A percentile compares a stretch with the other conserved stretches of the same genome.
Conservation (phyloP, 2,888 invertebrate species). For the Sesia apiformis region DNA sequence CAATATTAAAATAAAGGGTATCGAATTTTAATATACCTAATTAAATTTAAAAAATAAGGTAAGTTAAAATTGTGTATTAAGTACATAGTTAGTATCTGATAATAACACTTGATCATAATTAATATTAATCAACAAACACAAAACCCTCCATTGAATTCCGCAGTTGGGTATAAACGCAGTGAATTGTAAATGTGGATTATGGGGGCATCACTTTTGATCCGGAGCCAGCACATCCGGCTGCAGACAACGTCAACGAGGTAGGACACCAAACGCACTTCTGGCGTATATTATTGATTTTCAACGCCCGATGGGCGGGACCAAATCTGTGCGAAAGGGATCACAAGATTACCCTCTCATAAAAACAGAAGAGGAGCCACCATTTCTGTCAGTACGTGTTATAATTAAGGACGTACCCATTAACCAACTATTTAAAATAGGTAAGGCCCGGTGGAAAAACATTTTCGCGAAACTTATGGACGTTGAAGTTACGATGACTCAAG, state of each 20-base stretch:
- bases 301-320: constrained; percentile 67
- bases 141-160: no score
- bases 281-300: constrained; percentile 71
- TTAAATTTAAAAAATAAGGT: no score
- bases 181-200: no score
- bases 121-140: no score
- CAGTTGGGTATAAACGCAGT: no score
- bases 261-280: constrained; percentile 69
- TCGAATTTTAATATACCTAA: no score
- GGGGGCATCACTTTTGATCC: no score
- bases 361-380: constrained; percentile 63
- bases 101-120: no score
- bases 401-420: constrained; percentile 72
- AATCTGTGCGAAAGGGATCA: constrained; percentile 71
- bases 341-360: constrained; percentile 66
- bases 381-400: constrained; percentile 61
- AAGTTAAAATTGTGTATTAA: no score
- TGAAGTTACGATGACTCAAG: constrained; percentile 22
- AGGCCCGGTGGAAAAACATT: constrained; percentile 55
- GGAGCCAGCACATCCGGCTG: neutral
- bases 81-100: no score
- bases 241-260: constrained; percentile 54
- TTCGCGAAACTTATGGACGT: constrained; percentile 48
- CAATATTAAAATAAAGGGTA: no score
- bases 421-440: constrained; percentile 71